Percentiles rank a stretch among this genome's conserved stretches.
These are phyloP conservation scores for Falco rusticolus DNA, from an alignment of 2,797 vertebrate species.

Conservation along the genomic window DNA sequence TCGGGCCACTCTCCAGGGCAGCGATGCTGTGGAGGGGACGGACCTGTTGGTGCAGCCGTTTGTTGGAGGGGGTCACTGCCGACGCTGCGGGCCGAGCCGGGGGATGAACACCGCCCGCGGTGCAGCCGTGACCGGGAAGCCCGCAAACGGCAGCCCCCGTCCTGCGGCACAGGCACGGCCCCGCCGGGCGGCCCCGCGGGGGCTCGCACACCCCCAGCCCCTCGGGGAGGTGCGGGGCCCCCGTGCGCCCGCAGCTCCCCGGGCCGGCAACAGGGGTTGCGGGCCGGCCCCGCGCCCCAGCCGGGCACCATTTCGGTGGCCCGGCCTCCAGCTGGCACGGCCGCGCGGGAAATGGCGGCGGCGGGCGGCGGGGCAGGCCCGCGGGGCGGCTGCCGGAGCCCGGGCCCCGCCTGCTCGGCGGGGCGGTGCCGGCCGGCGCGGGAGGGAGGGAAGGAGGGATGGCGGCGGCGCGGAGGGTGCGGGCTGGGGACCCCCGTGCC, in stretches of 20 bases:
- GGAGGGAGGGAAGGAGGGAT: background rate
- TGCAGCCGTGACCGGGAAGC: background rate
- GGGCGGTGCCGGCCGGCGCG: background rate
- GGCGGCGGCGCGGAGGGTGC: background rate
- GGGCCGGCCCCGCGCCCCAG: background rate
- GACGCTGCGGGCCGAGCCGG: rapidly evolving
- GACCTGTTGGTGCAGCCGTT: too few species aligned
- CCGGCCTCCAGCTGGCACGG: too few species aligned
- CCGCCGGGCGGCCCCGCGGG: too few species aligned
- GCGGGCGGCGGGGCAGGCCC: background rate
- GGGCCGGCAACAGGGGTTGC: background rate
- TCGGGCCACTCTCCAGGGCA: background rate
- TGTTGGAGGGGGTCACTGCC: background rate
- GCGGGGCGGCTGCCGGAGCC: background rate
- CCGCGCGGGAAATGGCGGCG: constrained; percentile 3
- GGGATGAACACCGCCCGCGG: rapidly evolving
- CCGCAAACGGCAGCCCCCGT: rapidly evolving
- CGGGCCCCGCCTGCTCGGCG: background rate
- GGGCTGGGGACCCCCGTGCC: constrained; percentile 54
- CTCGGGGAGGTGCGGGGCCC: too few species aligned
- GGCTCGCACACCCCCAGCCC: too few species aligned
- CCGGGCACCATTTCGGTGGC: background rate
- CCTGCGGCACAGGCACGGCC: background rate
- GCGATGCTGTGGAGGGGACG: background rate
- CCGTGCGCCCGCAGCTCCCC: background rate